These are phyloP conservation scores for Ornithoptera priamus DNA, from an alignment of 2,888 invertebrate species.

Conservation along the genomic window DNA sequence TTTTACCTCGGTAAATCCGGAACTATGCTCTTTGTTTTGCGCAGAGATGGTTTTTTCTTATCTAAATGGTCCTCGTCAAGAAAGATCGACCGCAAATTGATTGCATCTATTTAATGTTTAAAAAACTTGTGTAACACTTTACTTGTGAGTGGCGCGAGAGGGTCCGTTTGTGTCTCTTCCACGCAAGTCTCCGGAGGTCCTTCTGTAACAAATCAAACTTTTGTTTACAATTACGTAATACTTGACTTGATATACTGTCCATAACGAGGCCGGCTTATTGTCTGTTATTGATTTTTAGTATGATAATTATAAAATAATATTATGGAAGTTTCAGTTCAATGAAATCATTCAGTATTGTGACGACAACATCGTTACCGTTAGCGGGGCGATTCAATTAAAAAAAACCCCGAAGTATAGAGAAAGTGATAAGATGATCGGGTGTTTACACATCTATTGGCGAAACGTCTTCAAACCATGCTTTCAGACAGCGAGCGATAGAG, in stretches of 20 bases:
- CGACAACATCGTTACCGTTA: too few species aligned
- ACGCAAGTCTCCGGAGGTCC: constrained; percentile 52
- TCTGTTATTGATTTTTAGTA: neutral
- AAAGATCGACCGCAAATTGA: neutral
- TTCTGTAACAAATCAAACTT: constrained; percentile 56
- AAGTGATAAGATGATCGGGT: too few species aligned
- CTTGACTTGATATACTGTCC: neutral
- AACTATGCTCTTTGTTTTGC: neutral
- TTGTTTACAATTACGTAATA: neutral
- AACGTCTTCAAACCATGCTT: too few species aligned
- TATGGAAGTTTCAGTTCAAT: neutral
- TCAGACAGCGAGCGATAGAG: too few species aligned
- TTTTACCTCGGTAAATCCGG: neutral
- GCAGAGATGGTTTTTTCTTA: neutral
- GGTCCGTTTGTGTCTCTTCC: constrained; percentile 54
- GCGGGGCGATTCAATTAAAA: too few species aligned
- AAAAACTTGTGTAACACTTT: constrained; percentile 35
- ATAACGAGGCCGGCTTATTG: neutral
- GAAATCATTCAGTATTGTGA: too few species aligned
- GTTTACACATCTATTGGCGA: too few species aligned
- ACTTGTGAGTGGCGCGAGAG: constrained; percentile 59
- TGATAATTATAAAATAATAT: neutral
- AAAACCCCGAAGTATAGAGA: too few species aligned
- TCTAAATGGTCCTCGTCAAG: neutral
- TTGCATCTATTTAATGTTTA: neutral